Conservation (phyloP, 2,888 invertebrate species). For the Xestoiulus laeticollis region DNA sequence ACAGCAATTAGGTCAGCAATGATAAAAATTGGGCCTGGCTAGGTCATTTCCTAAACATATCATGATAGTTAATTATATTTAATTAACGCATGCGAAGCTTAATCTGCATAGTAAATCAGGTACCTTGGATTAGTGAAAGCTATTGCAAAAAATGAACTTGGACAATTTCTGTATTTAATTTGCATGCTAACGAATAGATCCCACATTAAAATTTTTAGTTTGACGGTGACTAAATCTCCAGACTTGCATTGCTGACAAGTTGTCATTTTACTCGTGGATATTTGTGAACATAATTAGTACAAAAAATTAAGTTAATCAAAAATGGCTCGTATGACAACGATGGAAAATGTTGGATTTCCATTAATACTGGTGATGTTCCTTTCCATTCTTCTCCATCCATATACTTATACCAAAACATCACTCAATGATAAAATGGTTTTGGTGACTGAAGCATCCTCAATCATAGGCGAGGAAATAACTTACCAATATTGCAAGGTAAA, state of each 20-base stretch:
- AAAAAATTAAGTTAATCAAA: not conserved
- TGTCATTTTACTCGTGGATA: not conserved
- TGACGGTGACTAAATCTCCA: not conserved
- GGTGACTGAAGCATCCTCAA: not conserved
- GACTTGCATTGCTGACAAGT: not conserved
- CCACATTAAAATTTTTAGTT: not conserved
- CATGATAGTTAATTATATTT: not conserved
- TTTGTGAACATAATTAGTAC: not conserved
- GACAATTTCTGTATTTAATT: not conserved
- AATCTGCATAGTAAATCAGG: not conserved
- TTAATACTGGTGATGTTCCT: not conserved
- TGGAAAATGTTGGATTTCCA: not conserved
- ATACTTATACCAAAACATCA: not conserved
- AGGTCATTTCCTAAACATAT: not conserved
- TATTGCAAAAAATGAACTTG: not conserved
- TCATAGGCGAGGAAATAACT: not conserved
- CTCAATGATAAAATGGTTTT: not conserved
- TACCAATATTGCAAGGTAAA: slow-evolving; percentile 25
- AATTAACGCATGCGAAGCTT: not conserved
- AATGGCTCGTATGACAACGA: not conserved
- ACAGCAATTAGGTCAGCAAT: not conserved
- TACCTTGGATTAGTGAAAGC: too few species aligned
- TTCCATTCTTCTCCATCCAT: not conserved
- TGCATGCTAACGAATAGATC: not conserved
- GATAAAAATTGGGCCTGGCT: not conserved